Conservation (phyloP, 1,140 invertebrate genomes). For the Drosophila orosa region DNA sequence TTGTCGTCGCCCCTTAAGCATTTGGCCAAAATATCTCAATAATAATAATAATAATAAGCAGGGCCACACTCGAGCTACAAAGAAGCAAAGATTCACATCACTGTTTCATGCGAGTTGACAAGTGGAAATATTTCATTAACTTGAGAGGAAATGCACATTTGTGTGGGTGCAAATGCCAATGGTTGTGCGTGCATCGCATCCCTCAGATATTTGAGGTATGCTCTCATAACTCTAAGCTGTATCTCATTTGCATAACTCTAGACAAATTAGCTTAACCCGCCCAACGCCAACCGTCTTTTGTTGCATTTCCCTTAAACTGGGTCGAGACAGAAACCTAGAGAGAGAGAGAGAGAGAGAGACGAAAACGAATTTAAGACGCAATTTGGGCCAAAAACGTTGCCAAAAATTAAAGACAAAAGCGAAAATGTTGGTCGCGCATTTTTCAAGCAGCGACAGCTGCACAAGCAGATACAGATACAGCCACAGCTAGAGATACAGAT, state of each 20-base stretch:
- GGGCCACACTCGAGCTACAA: conserved; percentile 3
- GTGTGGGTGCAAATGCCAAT: conserved; percentile 29
- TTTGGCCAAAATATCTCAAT: conserved; percentile 17
- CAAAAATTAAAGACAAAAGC: conserved; percentile 57
- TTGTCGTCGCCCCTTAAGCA: conserved; percentile 17
- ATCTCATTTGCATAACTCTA: conserved; percentile 61
- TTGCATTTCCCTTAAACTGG: conserved; percentile 28
- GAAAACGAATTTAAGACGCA: conserved; percentile 43
- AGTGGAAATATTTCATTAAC: conserved; percentile 45
- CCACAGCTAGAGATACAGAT: conserved; percentile 2
- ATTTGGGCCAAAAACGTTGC: conserved; percentile 43
- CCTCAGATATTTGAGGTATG: conserved; percentile 21
- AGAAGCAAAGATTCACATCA: conserved; percentile 2
- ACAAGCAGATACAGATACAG: conserved; percentile 53
- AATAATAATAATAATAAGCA: conserved; percentile 8
- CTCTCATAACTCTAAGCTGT: conserved; percentile 10
- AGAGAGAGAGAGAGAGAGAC: conserved; percentile 4
- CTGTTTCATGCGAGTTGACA: conserved; percentile 33
- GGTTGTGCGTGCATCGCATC: conserved; percentile 23
- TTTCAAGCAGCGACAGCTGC: conserved; percentile 40
- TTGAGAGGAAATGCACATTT: conserved; percentile 34
- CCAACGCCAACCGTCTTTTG: conserved; percentile 7
- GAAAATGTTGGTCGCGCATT: conserved; percentile 56
- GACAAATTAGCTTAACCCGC: conserved; percentile 1
- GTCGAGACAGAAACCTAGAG: conserved; percentile 16